Evolutionary conservation across 2,113 vertebrate genomes (phyloP).

Genomic region (Aphyosemion australe): DNA sequence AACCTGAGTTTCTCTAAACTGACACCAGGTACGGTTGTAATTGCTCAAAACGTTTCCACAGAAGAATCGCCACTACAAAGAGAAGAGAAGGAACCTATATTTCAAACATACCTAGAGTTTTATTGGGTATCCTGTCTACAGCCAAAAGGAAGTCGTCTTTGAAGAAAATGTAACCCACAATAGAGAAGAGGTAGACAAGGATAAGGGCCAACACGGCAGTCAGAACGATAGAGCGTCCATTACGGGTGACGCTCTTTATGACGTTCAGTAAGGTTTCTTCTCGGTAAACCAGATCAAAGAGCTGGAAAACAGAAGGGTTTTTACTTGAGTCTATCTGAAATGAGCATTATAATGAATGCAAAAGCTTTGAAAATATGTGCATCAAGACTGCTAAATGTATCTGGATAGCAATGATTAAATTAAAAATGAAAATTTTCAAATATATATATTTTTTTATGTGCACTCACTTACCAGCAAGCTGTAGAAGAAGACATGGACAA

Average conservation of each 20-base stretch:
- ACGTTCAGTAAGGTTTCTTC: slow-evolving; percentile 98
- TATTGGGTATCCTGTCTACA: slow-evolving; percentile 96
- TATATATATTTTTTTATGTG: background rate
- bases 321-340: background rate
- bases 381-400: background rate
- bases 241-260: slow-evolving; percentile 98
- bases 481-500: slow-evolving; percentile 98
- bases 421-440: too few species aligned
- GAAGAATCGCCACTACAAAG: background rate
- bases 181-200: slow-evolving; percentile 98
- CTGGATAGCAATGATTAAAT: background rate
- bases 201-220: slow-evolving; percentile 96
- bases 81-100: background rate
- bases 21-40: too few species aligned
- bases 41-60: too few species aligned
- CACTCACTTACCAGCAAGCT: slow-evolving; percentile 88
- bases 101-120: slow-evolving; percentile 78
- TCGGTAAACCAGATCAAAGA: slow-evolving; percentile 96
- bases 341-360: background rate
- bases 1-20: too few species aligned
- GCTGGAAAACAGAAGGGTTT: slow-evolving; percentile 74
- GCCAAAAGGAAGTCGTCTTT: slow-evolving; percentile 97
- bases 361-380: background rate
- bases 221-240: slow-evolving; percentile 96
- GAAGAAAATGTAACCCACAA: slow-evolving; percentile 98